phyloP scores from a whole-genome alignment of 2,888 invertebrate genomes.

The Cheilosia scutellata region DNA sequence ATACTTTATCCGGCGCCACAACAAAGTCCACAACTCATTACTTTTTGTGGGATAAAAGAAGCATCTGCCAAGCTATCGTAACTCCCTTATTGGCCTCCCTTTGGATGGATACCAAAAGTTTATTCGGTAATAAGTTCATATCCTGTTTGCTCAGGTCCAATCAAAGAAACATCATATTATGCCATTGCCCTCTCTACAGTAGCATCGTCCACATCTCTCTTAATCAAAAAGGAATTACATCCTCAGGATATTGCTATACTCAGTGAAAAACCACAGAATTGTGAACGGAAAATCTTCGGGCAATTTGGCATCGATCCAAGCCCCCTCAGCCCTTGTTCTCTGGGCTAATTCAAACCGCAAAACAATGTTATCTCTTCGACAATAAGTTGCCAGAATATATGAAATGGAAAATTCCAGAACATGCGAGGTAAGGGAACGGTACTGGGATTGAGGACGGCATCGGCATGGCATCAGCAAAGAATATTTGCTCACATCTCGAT shows the following conservation, averaged over 20 bases:
- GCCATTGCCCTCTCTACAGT: slow-evolving; percentile 56
- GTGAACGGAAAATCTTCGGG: slow-evolving; percentile 76
- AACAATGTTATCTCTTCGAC: slow-evolving; percentile 76
- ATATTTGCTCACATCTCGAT: slow-evolving; percentile 54
- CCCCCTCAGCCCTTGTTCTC: slow-evolving; percentile 18
- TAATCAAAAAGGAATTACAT: slow-evolving; percentile 76
- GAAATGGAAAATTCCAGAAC: slow-evolving; percentile 75
- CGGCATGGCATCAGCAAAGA: slow-evolving; percentile 59
- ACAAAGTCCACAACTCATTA: slow-evolving; percentile 63
- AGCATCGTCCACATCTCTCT: slow-evolving; percentile 70
- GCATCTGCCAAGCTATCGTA: slow-evolving; percentile 67
- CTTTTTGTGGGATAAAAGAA: slow-evolving; percentile 46
- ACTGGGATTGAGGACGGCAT: slow-evolving; percentile 23
- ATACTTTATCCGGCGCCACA: slow-evolving; percentile 53
- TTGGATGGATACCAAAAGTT: slow-evolving; percentile 74
- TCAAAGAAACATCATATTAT: slow-evolving; percentile 76
- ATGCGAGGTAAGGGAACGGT: slow-evolving; percentile 23
- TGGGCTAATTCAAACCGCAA: slow-evolving; percentile 75
- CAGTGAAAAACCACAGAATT: slow-evolving; percentile 76
- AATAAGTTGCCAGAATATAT: slow-evolving; percentile 76
- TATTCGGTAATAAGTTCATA: slow-evolving; percentile 76
- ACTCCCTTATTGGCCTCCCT: slow-evolving; percentile 48
- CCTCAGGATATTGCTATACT: slow-evolving; percentile 76
- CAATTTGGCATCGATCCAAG: slow-evolving; percentile 76
- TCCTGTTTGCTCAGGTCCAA: slow-evolving; percentile 76